Conservation (phyloP, 2,888 invertebrate species). For the Lutraria lutraria region DNA sequence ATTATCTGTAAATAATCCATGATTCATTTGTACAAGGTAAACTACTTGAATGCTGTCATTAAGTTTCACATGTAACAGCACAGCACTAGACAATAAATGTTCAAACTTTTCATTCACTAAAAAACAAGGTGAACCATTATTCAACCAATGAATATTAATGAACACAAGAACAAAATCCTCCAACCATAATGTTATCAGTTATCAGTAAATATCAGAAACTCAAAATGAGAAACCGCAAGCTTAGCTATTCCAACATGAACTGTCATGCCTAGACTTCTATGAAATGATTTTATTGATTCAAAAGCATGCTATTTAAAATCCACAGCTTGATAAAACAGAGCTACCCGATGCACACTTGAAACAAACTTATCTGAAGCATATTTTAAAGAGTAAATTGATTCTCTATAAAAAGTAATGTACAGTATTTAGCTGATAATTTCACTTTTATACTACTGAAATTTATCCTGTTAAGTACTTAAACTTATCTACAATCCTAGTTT, state of each 20-base stretch:
- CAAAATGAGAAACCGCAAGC: background rate
- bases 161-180: background rate
- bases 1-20: background rate
- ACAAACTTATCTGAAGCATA: background rate
- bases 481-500: background rate
- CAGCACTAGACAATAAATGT: background rate
- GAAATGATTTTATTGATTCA: constrained; percentile 22
- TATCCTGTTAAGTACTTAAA: background rate
- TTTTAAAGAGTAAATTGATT: background rate
- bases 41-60: background rate
- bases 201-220: background rate
- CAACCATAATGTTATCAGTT: background rate
- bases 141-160: background rate
- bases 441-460: background rate
- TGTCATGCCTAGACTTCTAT: background rate
- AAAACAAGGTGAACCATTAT: background rate
- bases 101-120: background rate
- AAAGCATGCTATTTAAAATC: constrained; percentile 8
- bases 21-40: background rate
- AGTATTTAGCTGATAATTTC: background rate
- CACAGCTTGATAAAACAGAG: constrained; percentile 4
- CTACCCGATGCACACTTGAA: background rate
- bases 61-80: background rate
- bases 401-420: background rate
- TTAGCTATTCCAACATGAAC: background rate